Base-by-base conservation (phyloP, 2,797 vertebrate genomes). In the Pygocentrus nattereri region DNA sequence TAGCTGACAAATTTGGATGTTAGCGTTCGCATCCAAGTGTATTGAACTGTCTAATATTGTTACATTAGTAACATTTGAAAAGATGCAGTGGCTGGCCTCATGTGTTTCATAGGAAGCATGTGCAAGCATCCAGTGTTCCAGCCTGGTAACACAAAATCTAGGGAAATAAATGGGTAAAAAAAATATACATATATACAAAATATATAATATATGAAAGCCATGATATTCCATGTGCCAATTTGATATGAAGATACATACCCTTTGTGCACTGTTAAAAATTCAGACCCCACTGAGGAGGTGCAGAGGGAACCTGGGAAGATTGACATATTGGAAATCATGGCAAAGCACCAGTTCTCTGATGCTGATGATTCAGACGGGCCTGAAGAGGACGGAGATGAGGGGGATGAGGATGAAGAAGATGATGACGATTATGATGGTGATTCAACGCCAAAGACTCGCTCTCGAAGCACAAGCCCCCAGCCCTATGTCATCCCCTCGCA, bases 341-440 rank as follows among this genome's bases (percentile, higher is more conserved):
- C 95, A 1, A 95, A 96, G 4, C 98, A 99, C 87, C 98, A 99
- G 92, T 99, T 99, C 91, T 99, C 97, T 0, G 98, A 99, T 0
- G 97, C 97, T 0, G 97, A 99, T 75, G 97, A 99, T 86, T 97
- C 97, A 0, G 97, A 98, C 1, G 97, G 96, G 0, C 91, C 72
- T 0, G 95, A 94, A 41, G 98, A 99, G 56, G 98, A 99, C 0
- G 96, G 95, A 0, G 97, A 98, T 0, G 98, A 98, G 61, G 96
- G 97, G n/a, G 98, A 99, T 0, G 97, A 99, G 0, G 97, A 98
- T 0, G 98, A 99, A 0, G 98, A 98, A 0, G 98, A 99, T 0
- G 98, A 99, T 7, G 97, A 99, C 15, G 98, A 99, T 84, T 95
- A 95, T 82, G 97, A 98, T 71, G 97, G 98, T 76, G 97, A 99